Base-by-base conservation (phyloP, 2,113 vertebrate genomes). In the Ascaphus truei region DNA sequence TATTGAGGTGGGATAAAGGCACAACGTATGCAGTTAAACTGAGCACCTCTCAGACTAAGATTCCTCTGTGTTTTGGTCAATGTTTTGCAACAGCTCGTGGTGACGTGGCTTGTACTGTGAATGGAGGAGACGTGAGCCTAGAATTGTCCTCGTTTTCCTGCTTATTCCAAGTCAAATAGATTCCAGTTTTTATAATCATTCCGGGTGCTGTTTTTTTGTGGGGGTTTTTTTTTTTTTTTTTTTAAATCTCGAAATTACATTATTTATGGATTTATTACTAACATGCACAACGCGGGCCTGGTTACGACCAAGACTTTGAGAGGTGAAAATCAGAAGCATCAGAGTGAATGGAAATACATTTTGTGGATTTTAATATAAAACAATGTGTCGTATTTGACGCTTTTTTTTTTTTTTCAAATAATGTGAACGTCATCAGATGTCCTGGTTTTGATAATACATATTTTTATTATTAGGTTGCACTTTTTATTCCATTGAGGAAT, bases 101-200 rank as follows among this genome's bases (percentile, higher is more conserved):
- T 83, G 84, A 82, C 73, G 77, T 83, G 72, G 77, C 76, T 37
- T 75, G 71, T 80, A 76, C 81, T 75, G 81, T 78, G 80, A 79
- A 82, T 74, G 77, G 79, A 78, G 78, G 76, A 72, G 77, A 81
- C 75, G 76, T 79, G 83, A 82, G 72, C 79, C 76, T 79, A 76
- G 79, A 80, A 84, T 79, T 31, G 74, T 67, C 81, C 75, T 79
- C 81, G 72, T 83, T 83, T 81, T 71, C 59, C 53, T 47, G 72
- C 76, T 81, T 78, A 77, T 71, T 81, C 77, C 71, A 74, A 75
- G 62, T 71, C 33, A 52, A 81, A 80, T n/a, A n/a, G n/a, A n/a
- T n/a, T n/a, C n/a, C n/a, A n/a, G n/a, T n/a, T n/a, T n/a, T n/a
- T n/a, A n/a, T n/a, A n/a, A n/a, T n/a, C n/a, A n/a, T n/a, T n/a